Evolutionary conservation across 1,140 invertebrate genomes (phyloP), one percentile per base, ranked within the genome.

Genomic region (Mercenaria mercenaria): DNA sequence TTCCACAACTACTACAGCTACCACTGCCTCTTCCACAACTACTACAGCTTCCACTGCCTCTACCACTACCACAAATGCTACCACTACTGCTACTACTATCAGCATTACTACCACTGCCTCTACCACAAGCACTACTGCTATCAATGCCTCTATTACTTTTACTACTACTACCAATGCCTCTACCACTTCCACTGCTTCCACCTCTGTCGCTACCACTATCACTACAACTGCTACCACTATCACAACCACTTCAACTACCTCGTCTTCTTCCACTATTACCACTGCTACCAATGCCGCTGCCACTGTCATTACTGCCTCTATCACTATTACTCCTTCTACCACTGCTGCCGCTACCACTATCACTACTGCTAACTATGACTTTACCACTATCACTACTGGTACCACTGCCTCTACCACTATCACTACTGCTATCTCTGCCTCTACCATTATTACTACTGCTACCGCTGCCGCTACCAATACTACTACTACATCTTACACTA

Each of bases 371-470:
- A 79, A 34, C 80, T 56, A 41, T 84, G 56, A 37, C 76, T 76
- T 23, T 74, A 85, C 61, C 74, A 74, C 61, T 90, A 76, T 64
- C 80, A 89, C 84, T 89, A 56, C 52, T 79, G 41, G 72, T 89
- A 69, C 56, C 52, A 43, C 56, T 88, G 41, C n/a, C 61, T 37
- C 43, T 59, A 80, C 69, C 77, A 67, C 74, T 82, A 32, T 32
- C 64, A 56, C 18, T 74, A n/a, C 41, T 67, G 77, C 74, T 37
- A 79, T 8, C 32, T 56, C 26, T 47, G 64, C 43, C 37, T 50
- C 43, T 77, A 47, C 34, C 59, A 88, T 18, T 50, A 64, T 39
- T 56, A 23, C 23, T 79, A n/a, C 41, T 77, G 26, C 77, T 80
- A 29, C 43, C 56, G 29, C 47, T 80, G 29, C 77, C 32, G 26